phyloP scores from a whole-genome alignment of 1,140 invertebrate species.

The Panagrolaimus sp. region DNA sequence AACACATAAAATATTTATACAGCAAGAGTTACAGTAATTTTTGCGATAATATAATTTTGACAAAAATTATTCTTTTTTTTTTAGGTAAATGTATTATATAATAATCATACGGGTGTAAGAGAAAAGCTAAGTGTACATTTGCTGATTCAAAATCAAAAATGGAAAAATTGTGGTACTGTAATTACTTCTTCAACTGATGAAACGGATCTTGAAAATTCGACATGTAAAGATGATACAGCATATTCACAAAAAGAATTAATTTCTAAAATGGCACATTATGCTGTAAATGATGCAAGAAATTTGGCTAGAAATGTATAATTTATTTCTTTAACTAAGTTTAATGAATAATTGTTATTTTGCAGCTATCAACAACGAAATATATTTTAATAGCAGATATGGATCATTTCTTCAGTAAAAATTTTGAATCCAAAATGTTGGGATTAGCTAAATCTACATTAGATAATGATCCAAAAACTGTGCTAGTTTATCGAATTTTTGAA shows the following conservation, averaged over 20 bases:
- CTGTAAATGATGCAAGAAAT: constrained; percentile 6
- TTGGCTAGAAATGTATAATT: constrained; percentile 9
- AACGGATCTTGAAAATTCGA: background rate
- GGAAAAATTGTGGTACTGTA: background rate
- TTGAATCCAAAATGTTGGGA: constrained; percentile 18
- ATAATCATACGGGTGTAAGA: background rate
- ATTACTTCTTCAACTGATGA: background rate
- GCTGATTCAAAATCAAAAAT: background rate
- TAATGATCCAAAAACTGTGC: constrained; percentile 16
- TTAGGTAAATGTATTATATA: background rate
- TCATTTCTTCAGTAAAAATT: constrained; percentile 21
- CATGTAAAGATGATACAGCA: background rate
- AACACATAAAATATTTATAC: too few species aligned
- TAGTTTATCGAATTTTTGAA: constrained; percentile 27
- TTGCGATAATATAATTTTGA: too few species aligned
- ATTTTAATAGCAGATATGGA: constrained; percentile 25
- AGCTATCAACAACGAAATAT: constrained; percentile 1
- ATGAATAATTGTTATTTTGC: background rate
- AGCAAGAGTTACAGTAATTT: too few species aligned
- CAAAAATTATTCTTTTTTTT: background rate
- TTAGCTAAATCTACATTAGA: constrained; percentile 12
- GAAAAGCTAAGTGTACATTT: background rate
- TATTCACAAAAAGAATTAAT: background rate
- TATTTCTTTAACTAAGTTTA: background rate
- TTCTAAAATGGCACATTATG: background rate